Conservation (phyloP, 2,797 vertebrate species). For the Anguilla anguilla region DNA sequence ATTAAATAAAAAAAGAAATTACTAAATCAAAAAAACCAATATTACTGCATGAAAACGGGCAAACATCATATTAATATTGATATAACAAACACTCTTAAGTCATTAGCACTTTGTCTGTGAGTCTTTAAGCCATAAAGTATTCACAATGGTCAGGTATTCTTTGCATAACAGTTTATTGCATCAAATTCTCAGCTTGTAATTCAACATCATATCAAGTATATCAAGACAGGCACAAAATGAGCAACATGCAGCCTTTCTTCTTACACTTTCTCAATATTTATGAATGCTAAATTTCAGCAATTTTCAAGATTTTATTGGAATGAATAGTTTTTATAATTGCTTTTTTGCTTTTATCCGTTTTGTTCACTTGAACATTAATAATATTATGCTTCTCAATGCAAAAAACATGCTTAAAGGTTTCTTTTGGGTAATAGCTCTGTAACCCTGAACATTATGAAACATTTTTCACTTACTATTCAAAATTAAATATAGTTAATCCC, state of each 20-base stretch:
- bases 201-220: neutral
- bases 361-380: neutral
- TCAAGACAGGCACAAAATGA: neutral
- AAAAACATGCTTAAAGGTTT: neutral
- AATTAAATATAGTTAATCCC: neutral
- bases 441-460: neutral
- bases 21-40: neutral
- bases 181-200: neutral
- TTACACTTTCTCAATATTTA: neutral
- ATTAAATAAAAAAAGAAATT: neutral
- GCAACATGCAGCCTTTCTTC: neutral
- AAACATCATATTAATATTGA: neutral
- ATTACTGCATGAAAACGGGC: neutral
- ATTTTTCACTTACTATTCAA: neutral
- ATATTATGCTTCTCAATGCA: neutral
- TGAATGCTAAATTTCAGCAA: neutral
- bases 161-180: neutral
- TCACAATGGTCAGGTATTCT: neutral
- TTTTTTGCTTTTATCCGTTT: neutral
- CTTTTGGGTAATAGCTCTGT: neutral
- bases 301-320: no score
- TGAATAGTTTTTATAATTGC: neutral
- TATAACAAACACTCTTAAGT: neutral
- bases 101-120: neutral
- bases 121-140: neutral